Evolutionary conservation across 2,888 invertebrate species (phyloP).

Genomic region (Brenthis ino): DNA sequence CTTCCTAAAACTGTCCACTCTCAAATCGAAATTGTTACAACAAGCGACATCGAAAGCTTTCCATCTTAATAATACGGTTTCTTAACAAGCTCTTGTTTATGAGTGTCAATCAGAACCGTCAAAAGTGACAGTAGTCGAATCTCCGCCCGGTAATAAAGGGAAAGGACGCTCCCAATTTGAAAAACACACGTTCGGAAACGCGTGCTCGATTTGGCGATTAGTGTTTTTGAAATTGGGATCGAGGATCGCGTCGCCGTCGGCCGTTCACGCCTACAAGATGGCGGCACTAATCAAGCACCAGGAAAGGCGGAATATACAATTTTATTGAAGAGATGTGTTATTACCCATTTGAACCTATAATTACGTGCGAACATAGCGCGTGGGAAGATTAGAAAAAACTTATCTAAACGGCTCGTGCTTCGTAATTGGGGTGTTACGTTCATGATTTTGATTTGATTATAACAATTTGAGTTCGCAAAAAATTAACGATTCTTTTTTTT

Average conservation of each 20-base stretch:
- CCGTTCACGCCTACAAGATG: conserved; percentile 79
- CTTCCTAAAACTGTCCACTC: conserved; percentile 43
- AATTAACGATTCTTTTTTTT: conserved; percentile 41
- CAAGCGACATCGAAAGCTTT: conserved; percentile 60
- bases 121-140: conserved; percentile 79
- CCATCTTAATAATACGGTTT: conserved; percentile 66
- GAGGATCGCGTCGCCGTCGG: conserved; percentile 80
- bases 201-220: conserved; percentile 80
- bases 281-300: conserved; percentile 78
- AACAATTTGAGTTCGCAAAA: conserved; percentile 47
- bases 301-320: conserved; percentile 79
- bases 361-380: conserved; percentile 74
- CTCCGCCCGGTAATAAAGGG: conserved; percentile 73
- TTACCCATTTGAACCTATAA: conserved; percentile 77
- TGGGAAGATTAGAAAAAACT: conserved; percentile 81
- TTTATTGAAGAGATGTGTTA: conserved; percentile 81
- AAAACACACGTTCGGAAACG: conserved; percentile 79
- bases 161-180: conserved; percentile 76
- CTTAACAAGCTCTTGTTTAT: conserved; percentile 74
- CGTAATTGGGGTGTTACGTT: conserved; percentile 66
- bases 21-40: conserved; percentile 41
- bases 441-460: conserved; percentile 67
- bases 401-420: conserved; percentile 73
- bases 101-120: conserved; percentile 80
- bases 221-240: conserved; percentile 80